phyloP scores from a whole-genome alignment of 2,797 vertebrate genomes.

The Balearica regulorum region DNA sequence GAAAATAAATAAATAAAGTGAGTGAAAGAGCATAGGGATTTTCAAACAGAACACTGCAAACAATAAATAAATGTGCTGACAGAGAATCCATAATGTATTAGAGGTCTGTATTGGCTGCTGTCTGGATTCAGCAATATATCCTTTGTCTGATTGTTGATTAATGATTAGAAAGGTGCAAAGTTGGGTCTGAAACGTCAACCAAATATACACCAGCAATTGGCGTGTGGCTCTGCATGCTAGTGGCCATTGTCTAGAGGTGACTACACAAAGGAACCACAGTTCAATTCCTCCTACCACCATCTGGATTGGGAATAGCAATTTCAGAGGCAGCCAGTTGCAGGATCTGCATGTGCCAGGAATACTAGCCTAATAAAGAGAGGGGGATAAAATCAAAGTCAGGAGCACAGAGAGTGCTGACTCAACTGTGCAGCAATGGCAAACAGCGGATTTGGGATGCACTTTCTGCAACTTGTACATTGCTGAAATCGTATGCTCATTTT shows the following conservation, averaged over 20 bases:
- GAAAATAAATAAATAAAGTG: neutral
- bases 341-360: neutral
- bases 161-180: neutral
- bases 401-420: neutral
- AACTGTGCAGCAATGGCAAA: neutral
- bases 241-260: neutral
- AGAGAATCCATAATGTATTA: conserved; percentile 40
- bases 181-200: neutral
- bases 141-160: conserved; percentile 45
- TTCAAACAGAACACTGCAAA: conserved; percentile 14
- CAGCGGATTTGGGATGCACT: neutral
- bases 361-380: neutral
- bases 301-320: neutral
- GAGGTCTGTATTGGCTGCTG: conserved; percentile 28
- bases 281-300: neutral
- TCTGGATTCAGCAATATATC: conserved; percentile 20
- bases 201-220: neutral
- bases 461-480: neutral
- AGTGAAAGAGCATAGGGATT: neutral
- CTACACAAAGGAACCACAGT: neutral
- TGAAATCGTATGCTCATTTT: neutral
- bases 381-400: neutral
- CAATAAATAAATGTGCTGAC: conserved; percentile 31
- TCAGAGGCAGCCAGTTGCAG: neutral
- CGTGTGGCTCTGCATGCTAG: neutral